Evolutionary conservation across 2,888 invertebrate genomes (phyloP).

Genomic region (Oasisia sp.): DNA sequence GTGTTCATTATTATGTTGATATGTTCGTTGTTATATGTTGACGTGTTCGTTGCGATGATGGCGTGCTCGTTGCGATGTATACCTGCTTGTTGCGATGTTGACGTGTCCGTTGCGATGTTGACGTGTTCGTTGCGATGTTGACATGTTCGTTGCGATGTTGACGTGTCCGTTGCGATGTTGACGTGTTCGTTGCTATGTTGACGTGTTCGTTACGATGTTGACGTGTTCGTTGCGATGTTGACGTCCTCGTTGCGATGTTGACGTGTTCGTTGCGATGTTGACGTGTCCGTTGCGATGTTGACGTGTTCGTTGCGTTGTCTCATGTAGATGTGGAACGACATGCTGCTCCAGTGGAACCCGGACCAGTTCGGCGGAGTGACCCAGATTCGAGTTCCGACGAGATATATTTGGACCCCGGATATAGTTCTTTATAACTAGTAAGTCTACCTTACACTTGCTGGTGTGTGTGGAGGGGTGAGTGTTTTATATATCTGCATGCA

Average conservation of each 20-base stretch:
- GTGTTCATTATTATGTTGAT: no score
- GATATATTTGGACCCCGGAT: slow-evolving; percentile 40
- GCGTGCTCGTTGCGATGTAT: no score
- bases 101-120: no score
- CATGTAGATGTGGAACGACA: slow-evolving; percentile 38
- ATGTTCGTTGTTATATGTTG: no score
- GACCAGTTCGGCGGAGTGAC: slow-evolving; percentile 37
- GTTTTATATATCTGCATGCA: slow-evolving; percentile 29
- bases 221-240: not conserved
- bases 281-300: not conserved
- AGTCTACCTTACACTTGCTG: slow-evolving; percentile 19
- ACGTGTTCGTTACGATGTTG: not conserved
- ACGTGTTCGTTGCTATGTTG: not conserved
- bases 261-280: not conserved
- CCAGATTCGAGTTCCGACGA: slow-evolving; percentile 36
- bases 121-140: no score
- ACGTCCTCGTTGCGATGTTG: not conserved
- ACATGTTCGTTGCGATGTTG: no score
- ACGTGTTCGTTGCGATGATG: no score
- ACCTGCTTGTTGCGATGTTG: no score
- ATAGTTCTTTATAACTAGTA: slow-evolving; percentile 42
- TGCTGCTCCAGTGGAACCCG: slow-evolving; percentile 38
- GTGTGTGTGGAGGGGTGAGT: not conserved
- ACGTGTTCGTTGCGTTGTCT: not conserved
- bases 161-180: no score